A percentile compares a stretch with the other conserved stretches of the same genome.
Conservation (phyloP, 2,888 invertebrate species). For the Oscheius sp. region DNA sequence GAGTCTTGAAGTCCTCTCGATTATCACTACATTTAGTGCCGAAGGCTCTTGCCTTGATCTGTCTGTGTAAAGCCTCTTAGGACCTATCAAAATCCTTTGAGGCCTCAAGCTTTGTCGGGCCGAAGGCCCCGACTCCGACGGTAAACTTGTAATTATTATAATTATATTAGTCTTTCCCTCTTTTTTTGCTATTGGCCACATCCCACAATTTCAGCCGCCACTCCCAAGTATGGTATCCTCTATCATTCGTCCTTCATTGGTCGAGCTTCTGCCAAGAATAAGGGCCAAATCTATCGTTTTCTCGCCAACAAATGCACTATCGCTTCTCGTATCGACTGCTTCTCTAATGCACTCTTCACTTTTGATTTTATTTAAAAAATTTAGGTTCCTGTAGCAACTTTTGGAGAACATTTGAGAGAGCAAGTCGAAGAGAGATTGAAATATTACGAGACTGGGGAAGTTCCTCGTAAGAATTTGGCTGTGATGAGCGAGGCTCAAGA, state of each 20-base stretch:
- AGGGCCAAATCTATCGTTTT: conserved; percentile 94
- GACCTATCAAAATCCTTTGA: too few relatives aligned
- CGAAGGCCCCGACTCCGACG: too few relatives aligned
- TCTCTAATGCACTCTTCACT: conserved; percentile 75
- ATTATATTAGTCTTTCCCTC: too few relatives aligned
- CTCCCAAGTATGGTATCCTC: conserved; percentile 96
- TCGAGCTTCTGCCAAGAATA: conserved; percentile 90
- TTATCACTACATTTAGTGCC: too few relatives aligned
- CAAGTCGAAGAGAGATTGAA: conserved; percentile 92
- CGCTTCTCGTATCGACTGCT: conserved; percentile 96
- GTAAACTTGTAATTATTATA: too few relatives aligned
- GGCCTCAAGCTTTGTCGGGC: too few relatives aligned
- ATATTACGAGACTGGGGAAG: conserved; percentile 92
- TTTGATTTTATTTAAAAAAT: not conserved
- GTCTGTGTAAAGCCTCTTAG: too few relatives aligned
- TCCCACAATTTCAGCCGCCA: conserved; percentile 82
- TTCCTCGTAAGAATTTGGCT: conserved; percentile 93
- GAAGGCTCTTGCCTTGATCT: too few relatives aligned
- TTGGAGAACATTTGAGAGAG: conserved; percentile 85
- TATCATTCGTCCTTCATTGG: conserved; percentile 98
- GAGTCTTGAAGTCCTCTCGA: too few relatives aligned
- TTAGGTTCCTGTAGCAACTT: conserved; percentile 72
- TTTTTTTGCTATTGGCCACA: too few relatives aligned
- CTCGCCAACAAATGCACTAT: conserved; percentile 99
- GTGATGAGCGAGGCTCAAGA: conserved; percentile 88